A percentile compares a stretch with the other conserved stretches of the same genome.
Evolutionary conservation across 2,888 invertebrate species (phyloP).

Genomic region (Caradrina clavipalpis): DNA sequence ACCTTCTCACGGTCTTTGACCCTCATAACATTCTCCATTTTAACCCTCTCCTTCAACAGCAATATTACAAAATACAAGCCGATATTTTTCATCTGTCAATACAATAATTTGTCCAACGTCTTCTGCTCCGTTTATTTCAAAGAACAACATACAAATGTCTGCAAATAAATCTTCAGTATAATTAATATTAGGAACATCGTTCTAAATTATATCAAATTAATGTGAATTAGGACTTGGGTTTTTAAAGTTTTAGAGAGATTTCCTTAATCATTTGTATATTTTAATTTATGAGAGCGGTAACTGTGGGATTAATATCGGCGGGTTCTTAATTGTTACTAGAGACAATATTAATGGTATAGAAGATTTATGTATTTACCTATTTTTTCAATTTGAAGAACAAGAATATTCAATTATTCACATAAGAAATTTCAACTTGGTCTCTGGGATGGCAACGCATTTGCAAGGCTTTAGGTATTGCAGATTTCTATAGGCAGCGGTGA

Average conservation of each 20-base stretch:
- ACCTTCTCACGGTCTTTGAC: neutral
- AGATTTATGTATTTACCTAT: neutral
- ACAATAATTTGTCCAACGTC: constrained; percentile 21
- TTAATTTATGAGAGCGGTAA: constrained; percentile 42
- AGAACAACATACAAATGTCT: constrained; percentile 14
- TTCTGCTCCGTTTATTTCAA: constrained; percentile 10
- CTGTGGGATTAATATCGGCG: constrained; percentile 11
- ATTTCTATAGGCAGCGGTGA: too few species aligned
- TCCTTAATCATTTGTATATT: constrained; percentile 56
- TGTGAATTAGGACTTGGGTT: constrained; percentile 31
- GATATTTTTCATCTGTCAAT: constrained; percentile 31
- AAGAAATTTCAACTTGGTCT: too few species aligned
- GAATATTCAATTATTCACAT: too few species aligned
- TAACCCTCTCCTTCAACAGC: neutral
- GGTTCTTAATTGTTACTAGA: constrained; percentile 23
- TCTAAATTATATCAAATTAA: constrained; percentile 52
- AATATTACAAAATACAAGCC: neutral
- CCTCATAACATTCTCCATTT: neutral
- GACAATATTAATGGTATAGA: constrained; percentile 18
- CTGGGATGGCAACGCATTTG: too few species aligned
- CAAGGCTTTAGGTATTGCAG: too few species aligned
- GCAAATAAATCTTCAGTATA: constrained; percentile 34
- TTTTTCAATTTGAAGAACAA: neutral
- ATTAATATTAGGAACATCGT: constrained; percentile 32
- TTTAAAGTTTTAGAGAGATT: constrained; percentile 34